phyloP scores from a whole-genome alignment of 2,797 vertebrate species.

The Galaxias olidus region DNA sequence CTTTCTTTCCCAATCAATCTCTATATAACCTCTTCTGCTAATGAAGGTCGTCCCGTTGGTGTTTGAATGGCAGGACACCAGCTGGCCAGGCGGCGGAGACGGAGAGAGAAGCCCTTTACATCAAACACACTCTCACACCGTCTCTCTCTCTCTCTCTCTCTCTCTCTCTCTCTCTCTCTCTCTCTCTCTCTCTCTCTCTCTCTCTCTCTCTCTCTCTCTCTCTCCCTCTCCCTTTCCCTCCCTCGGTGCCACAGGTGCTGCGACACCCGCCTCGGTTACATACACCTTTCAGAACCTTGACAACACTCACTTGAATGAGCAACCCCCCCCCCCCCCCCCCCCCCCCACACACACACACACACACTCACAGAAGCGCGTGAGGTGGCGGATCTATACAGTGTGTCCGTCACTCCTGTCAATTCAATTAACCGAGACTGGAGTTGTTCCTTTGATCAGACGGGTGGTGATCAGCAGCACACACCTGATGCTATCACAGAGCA shows the following conservation, averaged over 20 bases:
- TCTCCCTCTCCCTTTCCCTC: no score
- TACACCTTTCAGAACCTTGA: slow-evolving; percentile 59
- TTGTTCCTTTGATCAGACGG: slow-evolving; percentile 69
- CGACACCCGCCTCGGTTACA: slow-evolving; percentile 29
- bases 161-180: no score
- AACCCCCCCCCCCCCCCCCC: no score
- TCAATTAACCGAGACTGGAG: slow-evolving; percentile 63
- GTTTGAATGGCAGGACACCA: slow-evolving; percentile 4
- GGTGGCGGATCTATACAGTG: not conserved
- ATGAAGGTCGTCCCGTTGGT: not conserved
- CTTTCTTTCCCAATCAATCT: not conserved
- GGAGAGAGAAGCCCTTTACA: slow-evolving; percentile 52
- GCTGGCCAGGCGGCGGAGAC: slow-evolving; percentile 17
- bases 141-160: no score
- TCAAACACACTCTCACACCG: slow-evolving; percentile 57
- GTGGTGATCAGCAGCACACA: slow-evolving; percentile 68
- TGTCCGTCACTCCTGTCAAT: slow-evolving; percentile 30
- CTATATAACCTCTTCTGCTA: not conserved
- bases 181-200: no score
- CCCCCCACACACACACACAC: slow-evolving; percentile 1
- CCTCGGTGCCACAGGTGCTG: slow-evolving; percentile 53
- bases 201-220: no score
- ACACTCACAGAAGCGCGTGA: no score
- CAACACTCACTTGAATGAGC: slow-evolving; percentile 54
- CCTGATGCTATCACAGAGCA: slow-evolving; percentile 63